These are phyloP conservation scores for Rallus limicola DNA, from an alignment of 2,113 vertebrate species.

Conservation along the genomic window DNA sequence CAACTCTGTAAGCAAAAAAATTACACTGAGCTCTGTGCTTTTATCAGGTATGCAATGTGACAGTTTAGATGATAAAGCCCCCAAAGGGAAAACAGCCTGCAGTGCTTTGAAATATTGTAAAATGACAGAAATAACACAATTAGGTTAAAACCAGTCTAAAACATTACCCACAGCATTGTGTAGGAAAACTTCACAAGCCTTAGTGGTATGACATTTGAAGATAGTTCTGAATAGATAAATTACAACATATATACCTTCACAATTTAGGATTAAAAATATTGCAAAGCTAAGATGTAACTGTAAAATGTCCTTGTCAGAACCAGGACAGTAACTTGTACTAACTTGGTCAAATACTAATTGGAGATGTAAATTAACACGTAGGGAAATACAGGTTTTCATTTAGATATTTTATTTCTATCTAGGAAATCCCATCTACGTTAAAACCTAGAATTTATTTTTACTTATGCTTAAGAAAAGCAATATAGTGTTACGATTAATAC, in stretches of 20 bases:
- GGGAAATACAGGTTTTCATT: neutral
- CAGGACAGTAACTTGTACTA: neutral
- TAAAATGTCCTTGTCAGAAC: too few species aligned
- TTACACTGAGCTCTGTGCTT: neutral
- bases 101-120: neutral
- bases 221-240: neutral
- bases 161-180: neutral
- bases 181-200: neutral
- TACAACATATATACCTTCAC: neutral
- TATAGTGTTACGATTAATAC: neutral
- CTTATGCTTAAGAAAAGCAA: neutral
- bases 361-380: too few species aligned
- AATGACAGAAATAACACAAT: neutral
- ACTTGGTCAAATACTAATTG: neutral
- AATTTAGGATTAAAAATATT: neutral
- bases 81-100: neutral
- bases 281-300: neutral
- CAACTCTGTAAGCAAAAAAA: neutral
- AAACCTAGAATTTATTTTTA: neutral
- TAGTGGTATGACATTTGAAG: neutral
- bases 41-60: neutral
- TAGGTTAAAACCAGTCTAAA: neutral
- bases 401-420: neutral
- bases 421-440: neutral
- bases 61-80: neutral